Evolutionary conservation across 2,888 invertebrate genomes (phyloP), one percentile per base, ranked within the genome.

Genomic region (Drosophila prostipennis): DNA sequence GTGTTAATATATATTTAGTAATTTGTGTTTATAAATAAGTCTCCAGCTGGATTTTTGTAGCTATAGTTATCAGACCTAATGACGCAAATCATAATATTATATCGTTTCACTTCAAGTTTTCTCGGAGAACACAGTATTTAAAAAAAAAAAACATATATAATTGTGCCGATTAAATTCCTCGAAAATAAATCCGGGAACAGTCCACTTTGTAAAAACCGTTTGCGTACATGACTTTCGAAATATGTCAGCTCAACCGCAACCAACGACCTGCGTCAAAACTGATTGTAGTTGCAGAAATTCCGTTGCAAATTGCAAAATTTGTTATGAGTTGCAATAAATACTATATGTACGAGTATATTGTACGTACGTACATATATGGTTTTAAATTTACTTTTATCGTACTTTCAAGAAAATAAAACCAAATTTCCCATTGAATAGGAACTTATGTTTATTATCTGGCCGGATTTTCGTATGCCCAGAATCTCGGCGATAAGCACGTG

Each of bases 401-500:
- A 34, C 32, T 34, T 34, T 34, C 32, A 3, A 3, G 8, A 40
- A 16, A 16, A 16, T 4, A 10, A 16, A 40, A 5, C 42, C 29
- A 26, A 43, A 26, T 45, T 16, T 19, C 32, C 46, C 46, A 26
- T 10, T 16, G 16, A 63, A 19, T 19, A 19, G 1, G 19, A 26
- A 29, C 34, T 36, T 11, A 54, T 23, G 10, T 14, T 13, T 32
- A 40, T 58, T 40, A 53, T 52, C 57, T 51, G 16, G 37, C 10
- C 14, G 13, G 49, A 13, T 54, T 34, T 45, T 55, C 19, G 59
- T 58, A 51, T 26, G 64, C 51, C 37, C 43, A 45, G 64, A 46
- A 63, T 46, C 29, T 52, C 34, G 39, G 40, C 34, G 45, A 53
- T 16, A 34, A 32, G 52, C 65, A 65, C 65, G 64, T 65, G 64